A percentile compares a stretch with the other conserved stretches of the same genome.
phyloP scores from a whole-genome alignment of 1,140 invertebrate species.

The Oryctes rhinoceros region DNA sequence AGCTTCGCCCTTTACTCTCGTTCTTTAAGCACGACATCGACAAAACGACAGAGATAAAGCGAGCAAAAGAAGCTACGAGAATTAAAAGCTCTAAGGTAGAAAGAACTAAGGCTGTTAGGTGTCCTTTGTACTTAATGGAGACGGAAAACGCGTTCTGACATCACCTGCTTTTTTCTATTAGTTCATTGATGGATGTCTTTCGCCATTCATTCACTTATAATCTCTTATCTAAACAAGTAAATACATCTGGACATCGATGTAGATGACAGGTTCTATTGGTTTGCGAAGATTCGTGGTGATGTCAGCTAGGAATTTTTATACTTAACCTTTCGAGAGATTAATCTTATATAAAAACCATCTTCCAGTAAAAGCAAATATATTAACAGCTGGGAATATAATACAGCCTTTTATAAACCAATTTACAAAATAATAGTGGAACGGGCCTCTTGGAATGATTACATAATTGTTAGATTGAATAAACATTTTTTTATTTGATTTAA shows the following conservation, averaged over 20 bases:
- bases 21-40: conserved; percentile 40
- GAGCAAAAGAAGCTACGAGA: conserved; percentile 38
- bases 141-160: conserved; percentile 47
- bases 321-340: too few species aligned
- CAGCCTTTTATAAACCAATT: too few species aligned
- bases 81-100: conserved; percentile 47
- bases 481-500: too few species aligned
- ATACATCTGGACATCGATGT: neutral
- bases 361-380: too few species aligned
- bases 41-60: neutral
- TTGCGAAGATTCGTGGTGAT: conserved; percentile 2
- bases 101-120: conserved; percentile 50
- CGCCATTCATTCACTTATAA: conserved; percentile 29
- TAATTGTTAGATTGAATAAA: too few species aligned
- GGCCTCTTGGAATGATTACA: too few species aligned
- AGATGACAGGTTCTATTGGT: neutral
- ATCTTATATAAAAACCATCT: too few species aligned
- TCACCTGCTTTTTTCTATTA: conserved; percentile 44
- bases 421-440: too few species aligned
- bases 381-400: too few species aligned
- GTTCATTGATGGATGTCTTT: conserved; percentile 41
- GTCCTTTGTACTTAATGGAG: conserved; percentile 52
- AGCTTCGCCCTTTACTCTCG: conserved; percentile 52
- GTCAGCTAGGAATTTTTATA: neutral
- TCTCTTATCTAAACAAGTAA: conserved; percentile 6